These are phyloP conservation scores for Drosophila saltans DNA, from an alignment of 1,140 invertebrate species.

Conservation along the genomic window DNA sequence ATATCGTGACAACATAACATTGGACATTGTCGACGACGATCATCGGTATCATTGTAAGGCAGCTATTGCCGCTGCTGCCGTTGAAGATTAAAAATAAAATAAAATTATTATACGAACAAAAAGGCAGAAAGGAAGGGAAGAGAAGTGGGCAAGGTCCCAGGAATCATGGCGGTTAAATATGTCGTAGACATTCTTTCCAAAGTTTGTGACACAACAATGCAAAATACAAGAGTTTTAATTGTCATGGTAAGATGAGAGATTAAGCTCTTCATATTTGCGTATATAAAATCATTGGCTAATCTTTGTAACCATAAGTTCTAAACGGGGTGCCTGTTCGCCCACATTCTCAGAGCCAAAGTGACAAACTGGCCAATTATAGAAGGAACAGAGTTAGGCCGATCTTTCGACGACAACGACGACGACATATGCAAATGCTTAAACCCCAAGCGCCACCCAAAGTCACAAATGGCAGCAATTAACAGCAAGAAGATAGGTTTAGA, in stretches of 20 bases:
- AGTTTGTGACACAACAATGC: conserved; percentile 67
- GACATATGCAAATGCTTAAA: conserved; percentile 42
- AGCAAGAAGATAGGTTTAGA: conserved; percentile 57
- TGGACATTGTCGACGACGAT: conserved; percentile 63
- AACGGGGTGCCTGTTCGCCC: conserved; percentile 25
- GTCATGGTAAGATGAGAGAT: conserved; percentile 8
- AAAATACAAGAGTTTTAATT: conserved; percentile 43
- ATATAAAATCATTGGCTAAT: conserved; percentile 50
- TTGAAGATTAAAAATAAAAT: conserved; percentile 62
- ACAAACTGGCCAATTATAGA: conserved; percentile 77
- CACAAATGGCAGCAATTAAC: conserved; percentile 72
- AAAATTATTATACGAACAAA: conserved; percentile 67
- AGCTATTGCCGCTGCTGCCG: conserved; percentile 21
- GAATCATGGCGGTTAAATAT: conserved; percentile 54
- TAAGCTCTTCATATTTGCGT: conserved; percentile 36
- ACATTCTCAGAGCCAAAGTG: conserved; percentile 31
- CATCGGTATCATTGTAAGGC: conserved; percentile 11
- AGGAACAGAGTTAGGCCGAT: conserved; percentile 47
- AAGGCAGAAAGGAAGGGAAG: conserved; percentile 8
- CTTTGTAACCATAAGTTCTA: conserved; percentile 42
- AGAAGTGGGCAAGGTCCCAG: conserved; percentile 43
- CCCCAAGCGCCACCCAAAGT: conserved; percentile 48
- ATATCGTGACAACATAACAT: conserved; percentile 84
- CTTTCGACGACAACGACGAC: conserved; percentile 17
- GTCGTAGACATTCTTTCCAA: conserved; percentile 64